Base-by-base conservation (phyloP, 2,888 invertebrate species). In the Lithophane leautieri region DNA sequence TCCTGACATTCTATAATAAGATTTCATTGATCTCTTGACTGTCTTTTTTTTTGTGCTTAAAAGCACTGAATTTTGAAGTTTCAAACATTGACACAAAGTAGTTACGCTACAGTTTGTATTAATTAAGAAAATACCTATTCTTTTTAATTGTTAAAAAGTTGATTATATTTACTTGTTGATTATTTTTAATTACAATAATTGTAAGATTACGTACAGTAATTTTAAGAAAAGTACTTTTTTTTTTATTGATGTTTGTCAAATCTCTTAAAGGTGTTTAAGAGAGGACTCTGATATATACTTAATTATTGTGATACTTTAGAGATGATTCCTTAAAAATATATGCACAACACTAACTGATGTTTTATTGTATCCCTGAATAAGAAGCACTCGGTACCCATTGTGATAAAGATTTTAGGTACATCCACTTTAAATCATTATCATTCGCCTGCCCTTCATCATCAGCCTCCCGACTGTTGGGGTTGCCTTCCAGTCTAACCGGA, bases 81-180 rank as follows among this genome's bases (percentile, higher is more conserved):
- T 72, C 11, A 50, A 34, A 25, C 8, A 60, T 60, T 76, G 76
- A 69, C 70, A 40, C 7, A 7, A 52, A 16, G n/a, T 52, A 40
- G 60, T 12, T 0, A n/a, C 44, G 61, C 70, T 56, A 62, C 61
- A 42, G 14, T 47, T 60, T 34, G 19, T 52, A 61, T 16, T 58
- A 25, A 16, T 16, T 58, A 28, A 14, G 11, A 67, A 76, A 4
- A 78, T n/a, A n/a, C 14, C 3, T 72, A 42, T 72, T 58, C 1
- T 28, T 52, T 60, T 68, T n/a, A 42, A 28, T 14, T 75, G 40
- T 67, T 47, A 25, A 47, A 44, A n/a, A 28, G 70, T 78, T 76
- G 70, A 70, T 76, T 76, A n/a, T 70, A n/a, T 76, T 78, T 47
- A 40, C 19, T 47, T 78, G 76, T 76, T 76, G 70, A 76, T 76